Evolutionary conservation across 2,797 vertebrate genomes (phyloP), one percentile per base, ranked within the genome.

Genomic region (Macropodus opercularis): DNA sequence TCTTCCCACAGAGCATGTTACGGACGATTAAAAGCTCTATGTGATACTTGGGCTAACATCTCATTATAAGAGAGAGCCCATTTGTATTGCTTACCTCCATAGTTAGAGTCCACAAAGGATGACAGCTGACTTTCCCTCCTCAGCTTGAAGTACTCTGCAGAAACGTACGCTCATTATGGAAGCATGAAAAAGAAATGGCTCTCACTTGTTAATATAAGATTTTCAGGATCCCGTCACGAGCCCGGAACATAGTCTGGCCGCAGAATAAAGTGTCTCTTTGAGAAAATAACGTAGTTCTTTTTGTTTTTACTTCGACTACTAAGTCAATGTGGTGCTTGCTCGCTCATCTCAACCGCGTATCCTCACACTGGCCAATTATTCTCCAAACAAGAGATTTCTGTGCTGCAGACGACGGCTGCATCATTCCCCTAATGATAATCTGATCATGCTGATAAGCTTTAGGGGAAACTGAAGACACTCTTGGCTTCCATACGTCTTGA

Each of bases 11-110:
- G 84, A 89, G 87, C 87, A 73, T 83, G 87, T 87, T 89, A 87
- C 82, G 72, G 87, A 83, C 84, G 80, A 91, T 90, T 90, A 91
- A 90, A 91, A 89, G 86, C 90, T 90, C 84, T 75, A 80, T 88
- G 83, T 87, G 86, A 87, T 88, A 84, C 85, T 83, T 67, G 72
- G 87, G 85, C 84, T 80, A 84, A 81, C 83, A 80, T 89, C 90
- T 89, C 83, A 88, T 92, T 91, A 91, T 84, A 83, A 77, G 79
- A 83, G 82, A 68, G 84, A 90, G 79, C 81, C 85, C 81, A 90
- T 91, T 89, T 88, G 83, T 87, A 86, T 86, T 87, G 77, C 83
- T 85, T 86, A 86, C 84, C 83, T 85, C 83, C 82, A 80, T 87
- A 85, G 87, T 88, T 83, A 87, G 82, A 86, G 80, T 89, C 79